Conservation (phyloP, 2,113 vertebrate genomes). For the Zootoca vivipara region DNA sequence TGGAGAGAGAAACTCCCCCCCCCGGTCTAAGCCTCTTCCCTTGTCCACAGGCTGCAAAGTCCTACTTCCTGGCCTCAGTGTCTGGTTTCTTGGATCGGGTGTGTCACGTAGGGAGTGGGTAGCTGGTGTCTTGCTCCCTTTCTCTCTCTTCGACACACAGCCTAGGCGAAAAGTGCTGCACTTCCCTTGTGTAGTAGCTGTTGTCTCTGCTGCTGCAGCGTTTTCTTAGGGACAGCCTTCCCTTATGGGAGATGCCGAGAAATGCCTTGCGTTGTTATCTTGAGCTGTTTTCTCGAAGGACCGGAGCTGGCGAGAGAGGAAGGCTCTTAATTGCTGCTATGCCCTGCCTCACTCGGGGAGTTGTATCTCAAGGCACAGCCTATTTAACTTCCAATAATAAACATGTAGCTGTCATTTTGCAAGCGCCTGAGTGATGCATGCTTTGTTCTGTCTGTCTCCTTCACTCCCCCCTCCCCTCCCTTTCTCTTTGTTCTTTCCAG, state of each 20-base stretch:
- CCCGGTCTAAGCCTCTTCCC: background rate
- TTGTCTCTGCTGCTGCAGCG: background rate
- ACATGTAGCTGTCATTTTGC: background rate
- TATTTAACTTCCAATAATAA: background rate
- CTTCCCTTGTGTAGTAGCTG: background rate
- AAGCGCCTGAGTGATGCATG: background rate
- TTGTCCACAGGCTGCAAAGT: background rate
- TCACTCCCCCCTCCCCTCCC: background rate
- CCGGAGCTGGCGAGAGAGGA: background rate
- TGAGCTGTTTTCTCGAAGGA: background rate
- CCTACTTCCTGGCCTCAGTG: too few species aligned
- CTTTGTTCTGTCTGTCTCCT: background rate
- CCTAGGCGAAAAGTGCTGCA: background rate
- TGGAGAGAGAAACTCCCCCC: background rate
- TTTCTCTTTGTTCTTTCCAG: conserved; percentile 44
- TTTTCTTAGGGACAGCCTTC: background rate
- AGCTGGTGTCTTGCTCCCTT: background rate
- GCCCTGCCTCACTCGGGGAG: background rate
- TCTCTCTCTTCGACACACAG: background rate
- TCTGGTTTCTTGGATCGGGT: too few species aligned
- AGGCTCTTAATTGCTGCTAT: conserved; percentile 1
- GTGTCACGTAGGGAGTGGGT: too few species aligned
- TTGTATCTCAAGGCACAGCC: background rate
- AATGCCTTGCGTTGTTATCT: background rate
- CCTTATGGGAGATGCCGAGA: background rate